Evolutionary conservation across 2,113 vertebrate genomes (phyloP).

Genomic region (Salvelinus namaycush): DNA sequence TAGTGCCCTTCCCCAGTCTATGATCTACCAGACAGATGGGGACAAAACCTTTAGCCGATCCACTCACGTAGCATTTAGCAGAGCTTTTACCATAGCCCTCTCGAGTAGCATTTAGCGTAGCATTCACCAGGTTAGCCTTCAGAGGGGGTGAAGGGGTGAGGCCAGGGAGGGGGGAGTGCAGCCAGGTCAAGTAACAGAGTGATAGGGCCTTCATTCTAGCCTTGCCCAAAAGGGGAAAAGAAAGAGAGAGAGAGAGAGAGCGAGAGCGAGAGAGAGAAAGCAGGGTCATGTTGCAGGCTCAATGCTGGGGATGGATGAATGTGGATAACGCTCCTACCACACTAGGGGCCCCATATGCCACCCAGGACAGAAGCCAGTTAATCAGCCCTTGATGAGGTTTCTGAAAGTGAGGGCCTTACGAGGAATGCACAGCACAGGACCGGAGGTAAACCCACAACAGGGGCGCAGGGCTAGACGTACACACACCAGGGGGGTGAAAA

Average conservation of each 20-base stretch:
- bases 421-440: constrained; percentile 12
- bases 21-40: neutral
- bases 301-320: constrained; percentile 10
- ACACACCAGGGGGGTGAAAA: too few relatives aligned
- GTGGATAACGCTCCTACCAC: too few relatives aligned
- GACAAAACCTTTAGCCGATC: neutral
- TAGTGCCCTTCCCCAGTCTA: too few relatives aligned
- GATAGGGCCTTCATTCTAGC: constrained; percentile 8
- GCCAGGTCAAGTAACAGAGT: constrained; percentile 32
- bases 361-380: constrained; percentile 18
- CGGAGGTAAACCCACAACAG: constrained; percentile 16
- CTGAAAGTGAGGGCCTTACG: constrained; percentile 19
- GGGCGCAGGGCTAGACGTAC: neutral
- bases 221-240: neutral
- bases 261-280: neutral
- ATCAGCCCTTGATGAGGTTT: constrained; percentile 24
- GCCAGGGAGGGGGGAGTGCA: neutral
- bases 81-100: neutral
- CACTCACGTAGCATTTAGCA: neutral
- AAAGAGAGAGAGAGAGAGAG: neutral
- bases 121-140: neutral
- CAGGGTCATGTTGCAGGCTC: constrained; percentile 46
- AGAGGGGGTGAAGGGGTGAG: neutral
- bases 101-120: neutral
- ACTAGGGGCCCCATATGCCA: neutral